Percentiles rank a stretch among this genome's conserved stretches.
Conservation (phyloP, 2,888 invertebrate species). For the Cryptophagus acutangulus region DNA sequence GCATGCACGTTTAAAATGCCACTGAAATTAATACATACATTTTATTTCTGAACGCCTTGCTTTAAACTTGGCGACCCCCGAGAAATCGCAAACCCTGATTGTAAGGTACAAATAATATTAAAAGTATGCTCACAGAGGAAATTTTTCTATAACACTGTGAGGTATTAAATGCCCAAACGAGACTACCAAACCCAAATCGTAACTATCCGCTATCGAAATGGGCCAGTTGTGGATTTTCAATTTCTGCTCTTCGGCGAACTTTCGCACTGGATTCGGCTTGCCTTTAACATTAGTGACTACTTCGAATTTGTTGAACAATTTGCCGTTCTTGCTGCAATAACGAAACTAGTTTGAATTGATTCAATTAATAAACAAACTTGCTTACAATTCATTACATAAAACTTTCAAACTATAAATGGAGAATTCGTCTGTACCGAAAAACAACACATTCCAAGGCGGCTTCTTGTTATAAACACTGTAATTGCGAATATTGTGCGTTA, state of each 20-base stretch:
- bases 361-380: conserved; percentile 18
- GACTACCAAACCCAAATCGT: conserved; percentile 84
- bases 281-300: conserved; percentile 66
- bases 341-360: neutral
- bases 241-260: conserved; percentile 61
- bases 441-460: conserved; percentile 60
- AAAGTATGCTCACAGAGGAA: conserved; percentile 71
- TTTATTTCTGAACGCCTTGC: no score
- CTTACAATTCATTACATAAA: conserved; percentile 64
- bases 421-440: conserved; percentile 84
- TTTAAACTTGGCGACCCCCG: no score
- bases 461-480: conserved; percentile 10
- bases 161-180: conserved; percentile 93
- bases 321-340: conserved; percentile 50
- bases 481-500: no score
- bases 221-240: conserved; percentile 53
- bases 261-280: conserved; percentile 60
- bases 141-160: conserved; percentile 63
- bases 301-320: conserved; percentile 55
- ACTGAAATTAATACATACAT: conserved; percentile 46
- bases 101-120: conserved; percentile 9
- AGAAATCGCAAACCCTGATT: conserved; percentile 3
- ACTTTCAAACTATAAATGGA: conserved; percentile 68
- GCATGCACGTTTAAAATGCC: conserved; percentile 94
- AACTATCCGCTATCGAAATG: conserved; percentile 46